These are phyloP conservation scores for Rutpela maculata DNA, from an alignment of 2,888 invertebrate genomes.

Conservation along the genomic window DNA sequence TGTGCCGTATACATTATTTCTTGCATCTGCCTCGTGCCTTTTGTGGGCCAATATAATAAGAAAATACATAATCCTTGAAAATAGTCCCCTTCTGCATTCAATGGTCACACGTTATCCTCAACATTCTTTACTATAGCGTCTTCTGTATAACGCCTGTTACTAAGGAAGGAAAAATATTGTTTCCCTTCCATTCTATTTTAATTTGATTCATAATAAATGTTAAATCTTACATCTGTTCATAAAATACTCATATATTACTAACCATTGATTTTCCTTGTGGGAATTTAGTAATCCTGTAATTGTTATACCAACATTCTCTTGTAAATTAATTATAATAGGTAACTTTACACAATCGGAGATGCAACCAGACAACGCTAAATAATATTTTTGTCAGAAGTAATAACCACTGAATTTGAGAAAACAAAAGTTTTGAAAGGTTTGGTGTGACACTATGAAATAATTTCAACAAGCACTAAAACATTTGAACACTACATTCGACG, in stretches of 20 bases:
- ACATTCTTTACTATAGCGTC: background rate
- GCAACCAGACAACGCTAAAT: too few species aligned
- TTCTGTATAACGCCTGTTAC: background rate
- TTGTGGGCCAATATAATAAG: background rate
- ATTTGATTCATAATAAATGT: background rate
- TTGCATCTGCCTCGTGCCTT: slow-evolving; percentile 2
- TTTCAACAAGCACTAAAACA: too few species aligned
- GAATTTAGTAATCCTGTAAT: background rate
- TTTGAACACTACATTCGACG: too few species aligned
- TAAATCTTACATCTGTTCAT: background rate
- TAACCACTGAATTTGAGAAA: too few species aligned
- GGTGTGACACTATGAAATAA: too few species aligned
- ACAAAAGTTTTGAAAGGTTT: too few species aligned
- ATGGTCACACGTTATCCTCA: slow-evolving; percentile 1
- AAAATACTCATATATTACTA: background rate
- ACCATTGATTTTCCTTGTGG: background rate
- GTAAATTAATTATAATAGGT: too few species aligned
- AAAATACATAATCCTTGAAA: background rate
- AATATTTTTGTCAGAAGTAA: too few species aligned
- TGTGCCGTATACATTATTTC: background rate
- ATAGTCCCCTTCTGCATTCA: background rate
- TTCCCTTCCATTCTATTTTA: background rate
- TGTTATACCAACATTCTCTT: too few species aligned
- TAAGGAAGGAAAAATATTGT: background rate
- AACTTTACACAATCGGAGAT: too few species aligned